These are phyloP conservation scores for Geopemphigus sp. DNA, from an alignment of 1,140 invertebrate species.

Conservation along the genomic window DNA sequence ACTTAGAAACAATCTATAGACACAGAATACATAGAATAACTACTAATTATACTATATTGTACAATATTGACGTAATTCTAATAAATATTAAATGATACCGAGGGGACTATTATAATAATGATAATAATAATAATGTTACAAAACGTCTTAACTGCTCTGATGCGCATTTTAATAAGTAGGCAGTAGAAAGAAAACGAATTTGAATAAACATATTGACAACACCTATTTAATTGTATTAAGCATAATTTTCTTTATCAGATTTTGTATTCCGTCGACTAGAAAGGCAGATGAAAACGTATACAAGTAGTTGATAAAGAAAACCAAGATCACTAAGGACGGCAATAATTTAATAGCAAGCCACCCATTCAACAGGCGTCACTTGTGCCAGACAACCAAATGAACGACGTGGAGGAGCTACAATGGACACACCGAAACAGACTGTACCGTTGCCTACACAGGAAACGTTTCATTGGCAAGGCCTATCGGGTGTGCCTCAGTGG, in stretches of 20 bases:
- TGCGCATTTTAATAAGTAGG: background rate
- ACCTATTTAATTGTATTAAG: background rate
- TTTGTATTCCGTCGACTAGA: no score
- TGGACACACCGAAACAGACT: background rate
- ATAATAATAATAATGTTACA: background rate
- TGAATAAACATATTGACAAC: background rate
- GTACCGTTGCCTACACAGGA: no score
- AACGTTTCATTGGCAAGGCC: no score
- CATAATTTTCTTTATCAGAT: background rate
- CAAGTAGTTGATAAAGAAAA: background rate
- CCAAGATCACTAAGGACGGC: background rate
- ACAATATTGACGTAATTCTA: no score
- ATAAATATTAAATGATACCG: background rate
- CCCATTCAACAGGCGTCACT: background rate
- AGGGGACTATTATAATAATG: no score
- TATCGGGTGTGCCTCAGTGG: no score
- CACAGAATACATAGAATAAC: background rate
- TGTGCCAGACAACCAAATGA: background rate
- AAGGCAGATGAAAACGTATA: background rate
- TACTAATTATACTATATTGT: constrained; percentile 4
- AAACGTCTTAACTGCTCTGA: constrained; percentile 18
- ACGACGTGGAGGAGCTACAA: background rate
- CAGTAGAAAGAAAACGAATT: background rate
- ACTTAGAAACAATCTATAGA: background rate
- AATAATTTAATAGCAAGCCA: background rate